Evolutionary conservation across 23 tunicate genomes (phyloP), one percentile per base, ranked within the genome.

Genomic region (Halocynthia roretzi): DNA sequence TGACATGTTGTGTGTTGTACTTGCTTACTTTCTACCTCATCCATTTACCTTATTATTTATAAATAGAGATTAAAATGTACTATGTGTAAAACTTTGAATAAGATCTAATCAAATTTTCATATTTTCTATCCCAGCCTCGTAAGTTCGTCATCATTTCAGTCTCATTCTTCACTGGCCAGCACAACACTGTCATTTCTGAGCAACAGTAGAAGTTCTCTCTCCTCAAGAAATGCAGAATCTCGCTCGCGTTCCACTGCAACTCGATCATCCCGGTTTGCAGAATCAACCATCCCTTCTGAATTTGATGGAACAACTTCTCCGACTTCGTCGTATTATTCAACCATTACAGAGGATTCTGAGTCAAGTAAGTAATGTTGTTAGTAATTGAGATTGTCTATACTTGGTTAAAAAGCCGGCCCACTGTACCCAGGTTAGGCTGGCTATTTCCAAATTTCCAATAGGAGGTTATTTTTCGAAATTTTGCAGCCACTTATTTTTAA

Each of bases 131-230:
- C 4, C 4, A 74, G 78, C 55, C 14, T 74, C 31, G 78, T 19
- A 54, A 74, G 64, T 54, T 22, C 64, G 17, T 21, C 56, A 14
- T 74, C 78, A 10, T 52, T 23, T 48, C 55, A 62, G 22, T 74
- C 78, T 8, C 78, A 74, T 54, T 74, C 78, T 8, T 74, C 78
- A 17, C 64, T 74, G 2, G 78, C 78, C 14, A 74, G 78, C 56
- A 64, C 64, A 20, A 74, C 78, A 56, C 14, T 74, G 10, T 74
- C 78, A 5, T 74, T 74, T 53, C 8, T 74, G 0, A 74, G 78
- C 56, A 64, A 74, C 14, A 74, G 78, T 54, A 54, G 56, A 53
- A 64, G 56, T 50, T 74, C 78, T 0, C 64, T 74, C 8, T 74
- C 78, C 8, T 14, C 56, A 10, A 74, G 55, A 12, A 62, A 74